Conservation (phyloP, 2,888 invertebrate genomes). For the Phortica okadai region DNA sequence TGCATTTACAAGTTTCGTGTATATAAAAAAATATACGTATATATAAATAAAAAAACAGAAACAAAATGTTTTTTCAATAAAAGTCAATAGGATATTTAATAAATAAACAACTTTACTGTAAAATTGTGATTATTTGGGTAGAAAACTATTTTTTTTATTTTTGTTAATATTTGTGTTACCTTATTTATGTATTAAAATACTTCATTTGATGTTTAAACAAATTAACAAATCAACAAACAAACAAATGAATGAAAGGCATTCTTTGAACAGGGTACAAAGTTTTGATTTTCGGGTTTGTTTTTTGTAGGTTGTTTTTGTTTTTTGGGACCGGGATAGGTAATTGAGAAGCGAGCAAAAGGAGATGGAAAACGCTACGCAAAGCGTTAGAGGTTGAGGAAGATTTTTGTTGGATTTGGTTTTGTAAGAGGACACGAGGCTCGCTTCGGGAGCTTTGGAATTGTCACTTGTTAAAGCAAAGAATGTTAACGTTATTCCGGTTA, state of each 20-base stretch:
- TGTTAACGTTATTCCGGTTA: constrained; percentile 28
- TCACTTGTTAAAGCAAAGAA: too few relatives aligned
- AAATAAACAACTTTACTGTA: constrained; percentile 54
- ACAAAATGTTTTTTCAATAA: constrained; percentile 39
- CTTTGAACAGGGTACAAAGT: constrained; percentile 70
- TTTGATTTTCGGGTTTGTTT: constrained; percentile 35
- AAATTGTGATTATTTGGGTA: constrained; percentile 23
- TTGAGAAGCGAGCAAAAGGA: constrained; percentile 38
- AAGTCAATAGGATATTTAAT: constrained; percentile 44
- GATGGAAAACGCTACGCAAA: neutral
- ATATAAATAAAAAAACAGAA: constrained; percentile 32
- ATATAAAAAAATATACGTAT: constrained; percentile 28
- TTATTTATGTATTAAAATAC: constrained; percentile 34
- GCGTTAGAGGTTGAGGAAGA: neutral
- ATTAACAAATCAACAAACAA: constrained; percentile 51
- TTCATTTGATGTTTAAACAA: constrained; percentile 58
- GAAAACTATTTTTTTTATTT: constrained; percentile 15
- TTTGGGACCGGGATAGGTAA: neutral
- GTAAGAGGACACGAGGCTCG: too few relatives aligned
- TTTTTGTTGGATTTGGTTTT: too few relatives aligned
- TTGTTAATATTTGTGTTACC: constrained; percentile 25
- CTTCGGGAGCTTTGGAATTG: too few relatives aligned
- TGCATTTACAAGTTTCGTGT: constrained; percentile 71
- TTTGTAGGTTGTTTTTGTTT: constrained; percentile 18
- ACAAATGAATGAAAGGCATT: constrained; percentile 67